A percentile compares a stretch with the other conserved stretches of the same genome.
These are phyloP conservation scores for Leptopilina syphax DNA, from an alignment of 2,888 invertebrate genomes.

Conservation along the genomic window DNA sequence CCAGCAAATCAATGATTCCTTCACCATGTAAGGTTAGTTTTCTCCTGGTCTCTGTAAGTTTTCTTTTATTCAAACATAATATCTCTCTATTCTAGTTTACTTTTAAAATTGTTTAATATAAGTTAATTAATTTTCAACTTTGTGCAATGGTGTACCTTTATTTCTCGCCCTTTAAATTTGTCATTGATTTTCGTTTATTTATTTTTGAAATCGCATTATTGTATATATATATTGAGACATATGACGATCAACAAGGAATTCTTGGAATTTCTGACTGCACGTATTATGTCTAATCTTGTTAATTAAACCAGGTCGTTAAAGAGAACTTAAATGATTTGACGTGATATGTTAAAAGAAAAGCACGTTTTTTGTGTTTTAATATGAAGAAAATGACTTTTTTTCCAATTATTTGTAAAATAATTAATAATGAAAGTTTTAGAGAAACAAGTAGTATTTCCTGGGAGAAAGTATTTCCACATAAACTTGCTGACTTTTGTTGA, in stretches of 20 bases:
- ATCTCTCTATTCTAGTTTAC: too few relatives aligned
- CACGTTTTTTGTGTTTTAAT: not conserved
- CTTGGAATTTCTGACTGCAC: not conserved
- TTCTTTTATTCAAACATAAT: not conserved
- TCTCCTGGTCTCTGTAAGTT: not conserved
- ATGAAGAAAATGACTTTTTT: not conserved
- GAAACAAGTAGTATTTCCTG: conserved; percentile 26
- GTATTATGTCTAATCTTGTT: not conserved
- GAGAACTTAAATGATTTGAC: not conserved
- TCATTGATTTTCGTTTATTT: not conserved
- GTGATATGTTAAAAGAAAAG: not conserved
- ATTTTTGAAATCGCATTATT: not conserved
- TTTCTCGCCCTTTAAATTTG: not conserved
- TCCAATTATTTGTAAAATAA: not conserved
- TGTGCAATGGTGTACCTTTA: not conserved
- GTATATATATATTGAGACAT: not conserved
- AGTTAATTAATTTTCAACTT: too few relatives aligned
- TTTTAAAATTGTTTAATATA: too few relatives aligned
- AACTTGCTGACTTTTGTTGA: conserved; percentile 9
- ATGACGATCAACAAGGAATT: conserved; percentile 28
- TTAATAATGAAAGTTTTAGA: conserved; percentile 27
- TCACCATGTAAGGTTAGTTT: conserved; percentile 64
- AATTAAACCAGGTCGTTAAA: not conserved
- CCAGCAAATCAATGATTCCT: conserved; percentile 59
- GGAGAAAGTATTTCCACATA: conserved; percentile 30